Evolutionary conservation across 2,888 invertebrate species (phyloP).

Genomic region (Osmoderma eremita): DNA sequence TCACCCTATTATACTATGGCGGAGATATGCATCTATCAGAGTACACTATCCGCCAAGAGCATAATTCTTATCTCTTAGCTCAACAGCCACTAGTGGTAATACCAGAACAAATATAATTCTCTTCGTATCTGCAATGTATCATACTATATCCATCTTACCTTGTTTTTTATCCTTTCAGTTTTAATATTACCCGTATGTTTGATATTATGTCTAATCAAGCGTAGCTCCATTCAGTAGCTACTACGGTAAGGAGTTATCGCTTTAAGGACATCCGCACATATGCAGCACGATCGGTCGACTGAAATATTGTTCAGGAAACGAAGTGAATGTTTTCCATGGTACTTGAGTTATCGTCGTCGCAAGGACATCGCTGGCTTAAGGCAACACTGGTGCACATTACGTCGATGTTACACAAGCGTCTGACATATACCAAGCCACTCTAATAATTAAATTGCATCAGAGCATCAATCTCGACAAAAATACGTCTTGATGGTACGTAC

Average conservation of each 20-base stretch:
- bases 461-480: constrained; percentile 37
- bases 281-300: constrained; percentile 29
- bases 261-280: constrained; percentile 20
- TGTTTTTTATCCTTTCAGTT: no score
- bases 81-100: no score
- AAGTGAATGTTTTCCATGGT: constrained; percentile 49
- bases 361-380: constrained; percentile 49
- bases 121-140: no score
- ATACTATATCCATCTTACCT: no score
- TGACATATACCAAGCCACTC: constrained; percentile 48
- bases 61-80: no score
- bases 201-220: no score
- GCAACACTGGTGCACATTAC: constrained; percentile 48
- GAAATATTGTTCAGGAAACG: constrained; percentile 46
- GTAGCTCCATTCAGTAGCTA: no score
- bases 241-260: constrained; percentile 10
- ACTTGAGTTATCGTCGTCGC: constrained; percentile 46
- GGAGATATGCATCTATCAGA: no score
- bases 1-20: no score
- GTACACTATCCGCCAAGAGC: no score
- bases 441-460: constrained; percentile 48
- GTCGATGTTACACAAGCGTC: constrained; percentile 50
- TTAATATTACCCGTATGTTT: no score
- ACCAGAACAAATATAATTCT: no score
- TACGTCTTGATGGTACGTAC: constrained; percentile 20